Conservation (phyloP, 2,888 invertebrate genomes). For the Athripsodes cinereus region DNA sequence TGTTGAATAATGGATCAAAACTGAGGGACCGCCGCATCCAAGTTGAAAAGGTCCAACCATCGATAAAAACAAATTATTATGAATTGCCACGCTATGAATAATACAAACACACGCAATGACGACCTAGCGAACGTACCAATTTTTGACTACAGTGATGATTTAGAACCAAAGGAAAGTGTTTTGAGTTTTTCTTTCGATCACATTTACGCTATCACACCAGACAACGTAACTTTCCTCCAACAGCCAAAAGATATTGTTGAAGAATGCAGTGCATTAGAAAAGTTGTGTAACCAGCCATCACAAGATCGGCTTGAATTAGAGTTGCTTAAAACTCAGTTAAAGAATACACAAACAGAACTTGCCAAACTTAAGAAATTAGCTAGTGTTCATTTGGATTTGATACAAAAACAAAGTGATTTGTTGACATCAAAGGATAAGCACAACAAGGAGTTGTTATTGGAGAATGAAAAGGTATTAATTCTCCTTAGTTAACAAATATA, state of each 20-base stretch:
- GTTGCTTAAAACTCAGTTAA: neutral
- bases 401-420: constrained; percentile 85
- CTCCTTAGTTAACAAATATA: too few relatives aligned
- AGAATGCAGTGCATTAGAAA: neutral
- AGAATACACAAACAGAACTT: constrained; percentile 45
- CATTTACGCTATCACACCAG: constrained; percentile 52
- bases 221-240: constrained; percentile 22
- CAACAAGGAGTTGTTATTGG: constrained; percentile 63
- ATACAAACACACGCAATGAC: neutral
- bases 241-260: neutral
- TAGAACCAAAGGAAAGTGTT: constrained; percentile 49
- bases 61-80: neutral
- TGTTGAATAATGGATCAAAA: too few relatives aligned
- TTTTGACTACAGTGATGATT: constrained; percentile 32
- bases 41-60: too few relatives aligned
- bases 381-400: constrained; percentile 76
- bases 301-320: constrained; percentile 9
- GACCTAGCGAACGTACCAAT: neutral
- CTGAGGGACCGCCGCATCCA: too few relatives aligned
- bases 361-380: constrained; percentile 71
- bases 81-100: neutral
- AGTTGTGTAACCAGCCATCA: constrained; percentile 22
- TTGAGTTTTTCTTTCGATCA: constrained; percentile 64
- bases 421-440: constrained; percentile 74
- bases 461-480: constrained; percentile 65